Base-by-base conservation (phyloP, 2,113 vertebrate genomes). In the Aptenodytes forsteri region DNA sequence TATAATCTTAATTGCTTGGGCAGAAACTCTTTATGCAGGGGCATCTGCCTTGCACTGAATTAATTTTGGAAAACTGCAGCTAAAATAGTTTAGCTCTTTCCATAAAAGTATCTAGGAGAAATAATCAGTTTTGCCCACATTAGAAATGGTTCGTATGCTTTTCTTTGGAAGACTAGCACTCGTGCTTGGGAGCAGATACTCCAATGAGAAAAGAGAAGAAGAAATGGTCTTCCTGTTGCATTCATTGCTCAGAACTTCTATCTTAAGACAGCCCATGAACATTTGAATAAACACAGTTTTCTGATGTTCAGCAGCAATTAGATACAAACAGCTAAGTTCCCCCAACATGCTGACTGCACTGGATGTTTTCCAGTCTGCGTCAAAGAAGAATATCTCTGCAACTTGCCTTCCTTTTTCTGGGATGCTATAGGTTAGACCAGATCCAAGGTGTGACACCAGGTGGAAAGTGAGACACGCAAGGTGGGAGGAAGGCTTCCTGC, bases 1-100 rank as follows among this genome's bases (percentile, higher is more conserved):
- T 89, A 82, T 64, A 46, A 65, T 94, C 75, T 61, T 96, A 96
- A 91, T 94, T 93, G 58, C 50, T 88, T 77, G 49, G 83, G 93
- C 66, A 94, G 91, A 83, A 93, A 83, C 29, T 58, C 42, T 94
- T 81, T 87, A 79, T 93, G 62, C 70, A 67, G 54, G 66, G 84
- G n/a, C 75, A 89, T 91, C 40, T 95, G 93, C 61, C 73, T 95
- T 82, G 56, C 61, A 65, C 56, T 73, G 83, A 93, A 93, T 96
- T 92, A 75, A 84, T 95, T 82, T 71, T 40, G 23, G 30, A 85
- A 79, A 83, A 83, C 20, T 85, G 38, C 70, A 91, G 75, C 36
- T 75, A 87, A 90, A 95, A 87, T 59, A 93, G 49, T 65, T 94
- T 69, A 83, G 36, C 66, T 94, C 40, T 89, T 91, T 91, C 75